These are phyloP conservation scores for Cinara cedri DNA, from an alignment of 2,888 invertebrate species.

Conservation along the genomic window DNA sequence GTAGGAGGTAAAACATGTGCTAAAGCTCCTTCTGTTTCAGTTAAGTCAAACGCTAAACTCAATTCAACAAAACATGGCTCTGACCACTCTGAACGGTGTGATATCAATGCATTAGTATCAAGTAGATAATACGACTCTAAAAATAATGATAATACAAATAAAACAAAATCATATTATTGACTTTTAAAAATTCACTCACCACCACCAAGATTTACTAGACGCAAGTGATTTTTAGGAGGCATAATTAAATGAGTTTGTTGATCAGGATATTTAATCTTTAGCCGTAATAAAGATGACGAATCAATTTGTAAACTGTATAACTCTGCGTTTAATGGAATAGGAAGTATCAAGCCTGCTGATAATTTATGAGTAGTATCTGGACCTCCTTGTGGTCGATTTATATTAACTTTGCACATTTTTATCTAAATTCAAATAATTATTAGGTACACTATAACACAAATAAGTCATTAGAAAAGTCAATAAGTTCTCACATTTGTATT, in stretches of 20 bases:
- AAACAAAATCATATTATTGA: background rate
- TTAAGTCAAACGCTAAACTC: conserved; percentile 79
- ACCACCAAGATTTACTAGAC: conserved; percentile 66
- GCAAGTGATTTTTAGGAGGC: conserved; percentile 79
- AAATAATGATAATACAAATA: conserved; percentile 6
- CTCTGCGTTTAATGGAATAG: conserved; percentile 86
- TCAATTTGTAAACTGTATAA: conserved; percentile 73
- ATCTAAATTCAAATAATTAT: conserved; percentile 66
- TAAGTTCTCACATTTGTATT: conserved; percentile 68
- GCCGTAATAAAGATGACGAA: conserved; percentile 75
- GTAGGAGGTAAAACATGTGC: conserved; percentile 65
- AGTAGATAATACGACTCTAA: conserved; percentile 67
- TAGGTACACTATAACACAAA: background rate
- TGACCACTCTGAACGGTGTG: conserved; percentile 86
- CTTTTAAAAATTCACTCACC: conserved; percentile 28
- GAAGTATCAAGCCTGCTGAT: conserved; percentile 88
- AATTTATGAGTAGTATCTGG: conserved; percentile 85
- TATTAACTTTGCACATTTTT: conserved; percentile 78
- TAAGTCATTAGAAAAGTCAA: too few species aligned
- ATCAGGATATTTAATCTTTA: conserved; percentile 91
- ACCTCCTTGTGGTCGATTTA: conserved; percentile 84
- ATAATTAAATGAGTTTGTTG: conserved; percentile 83
- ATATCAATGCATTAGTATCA: conserved; percentile 84
- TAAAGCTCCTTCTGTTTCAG: conserved; percentile 66
- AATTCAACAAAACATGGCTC: conserved; percentile 89